Conservation (phyloP, 2,797 vertebrate species). For the Propithecus perrieri region DNA sequence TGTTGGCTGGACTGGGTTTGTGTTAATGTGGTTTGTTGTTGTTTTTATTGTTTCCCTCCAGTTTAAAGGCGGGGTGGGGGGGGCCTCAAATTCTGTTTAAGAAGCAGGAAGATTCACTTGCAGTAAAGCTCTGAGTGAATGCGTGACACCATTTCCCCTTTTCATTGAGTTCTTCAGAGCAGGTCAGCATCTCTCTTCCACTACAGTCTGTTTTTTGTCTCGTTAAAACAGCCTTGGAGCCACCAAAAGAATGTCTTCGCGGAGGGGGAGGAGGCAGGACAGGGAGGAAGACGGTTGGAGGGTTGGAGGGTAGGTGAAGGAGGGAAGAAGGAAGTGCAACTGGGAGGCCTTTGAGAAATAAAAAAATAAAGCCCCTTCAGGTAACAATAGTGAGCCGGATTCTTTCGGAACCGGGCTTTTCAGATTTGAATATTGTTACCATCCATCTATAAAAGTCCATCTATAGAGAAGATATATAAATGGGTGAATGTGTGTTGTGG, state of each 20-base stretch:
- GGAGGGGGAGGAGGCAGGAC: background rate
- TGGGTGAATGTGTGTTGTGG: slow-evolving; percentile 32
- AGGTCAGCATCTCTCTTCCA: slow-evolving; percentile 65
- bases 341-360: slow-evolving; percentile 60
- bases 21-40: background rate
- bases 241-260: slow-evolving; percentile 32
- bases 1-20: background rate
- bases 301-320: background rate
- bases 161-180: slow-evolving; percentile 71
- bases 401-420: slow-evolving; percentile 34
- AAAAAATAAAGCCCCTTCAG: slow-evolving; percentile 62
- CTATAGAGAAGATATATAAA: slow-evolving; percentile 11
- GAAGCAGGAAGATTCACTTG: slow-evolving; percentile 61
- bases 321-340: background rate
- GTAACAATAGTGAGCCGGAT: slow-evolving; percentile 65
- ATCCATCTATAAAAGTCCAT: slow-evolving; percentile 48
- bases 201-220: slow-evolving; percentile 35
- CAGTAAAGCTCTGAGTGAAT: slow-evolving; percentile 54
- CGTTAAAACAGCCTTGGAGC: slow-evolving; percentile 48
- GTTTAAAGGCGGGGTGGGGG: background rate
- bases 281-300: background rate
- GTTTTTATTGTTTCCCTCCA: background rate
- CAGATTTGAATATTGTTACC: slow-evolving; percentile 60
- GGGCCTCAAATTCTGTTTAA: slow-evolving; percentile 44
- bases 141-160: slow-evolving; percentile 70